Base-by-base conservation (phyloP, 1,140 invertebrate species). In the Caenorhabditis inopinata region DNA sequence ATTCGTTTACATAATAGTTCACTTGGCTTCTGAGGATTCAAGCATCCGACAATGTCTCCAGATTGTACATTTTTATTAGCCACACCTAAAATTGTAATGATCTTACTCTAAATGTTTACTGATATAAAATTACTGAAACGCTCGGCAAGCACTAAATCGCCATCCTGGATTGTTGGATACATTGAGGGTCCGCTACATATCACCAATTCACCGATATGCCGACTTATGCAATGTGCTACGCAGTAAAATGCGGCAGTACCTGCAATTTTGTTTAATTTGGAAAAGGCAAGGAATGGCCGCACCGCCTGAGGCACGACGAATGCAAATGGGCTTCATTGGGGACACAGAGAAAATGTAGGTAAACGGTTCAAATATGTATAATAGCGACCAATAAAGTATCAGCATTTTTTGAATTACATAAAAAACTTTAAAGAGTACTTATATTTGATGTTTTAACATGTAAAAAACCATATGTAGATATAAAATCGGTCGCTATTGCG, bases 151-250 rank as follows among this genome's bases (percentile, higher is more conserved):
- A 83, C 62, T 0, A 83, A 25, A 32, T 83, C 82, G 1, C 82
- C 82, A 32, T 83, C 82, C 7, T 82, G 62, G 53, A 82, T 46
- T 6, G 82, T 82, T 6, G 82, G 82, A 49, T 82, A 47, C 82
- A 83, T 83, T 16, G 82, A 83, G 12, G 79, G 79, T 5, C 82
- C 82, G 21, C 75, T 73, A 53, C 82, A 83, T 5, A 78, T 78
- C 4, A 83, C 45, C 7, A 83, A 7, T 46, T 83, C 82, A 7
- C 82, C 82, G 25, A 83, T 23, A 25, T 82, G 75, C n/a, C n/a
- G 14, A 18, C 62, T 48, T 21, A 75, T 9, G 25, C 25, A 32
- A 18, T 68, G 58, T 7, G 12, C 32, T 3, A 68, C 58, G n/a
- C 58, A 68, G n/a, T 68, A 68, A 25, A 68, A 21, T 2, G n/a